phyloP scores from a whole-genome alignment of 2,113 vertebrate genomes.

The Stegostoma tigrinum region DNA sequence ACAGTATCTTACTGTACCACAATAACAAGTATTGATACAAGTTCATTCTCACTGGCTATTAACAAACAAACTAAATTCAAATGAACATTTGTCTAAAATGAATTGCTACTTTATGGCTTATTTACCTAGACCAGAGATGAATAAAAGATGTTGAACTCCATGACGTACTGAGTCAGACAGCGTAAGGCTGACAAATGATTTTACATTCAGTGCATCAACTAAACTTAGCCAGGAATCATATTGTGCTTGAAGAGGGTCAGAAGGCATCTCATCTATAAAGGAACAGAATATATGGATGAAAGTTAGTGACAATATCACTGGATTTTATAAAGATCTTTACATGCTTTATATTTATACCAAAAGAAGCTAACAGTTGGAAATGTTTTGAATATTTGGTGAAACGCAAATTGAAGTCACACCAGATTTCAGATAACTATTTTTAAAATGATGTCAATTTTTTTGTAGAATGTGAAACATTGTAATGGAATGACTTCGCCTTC shows the following conservation, averaged over 20 bases:
- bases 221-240: conserved; percentile 79
- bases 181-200: conserved; percentile 81
- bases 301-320: background rate
- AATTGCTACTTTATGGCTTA: background rate
- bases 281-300: background rate
- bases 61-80: background rate
- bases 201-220: conserved; percentile 81
- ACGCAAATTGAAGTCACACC: conserved; percentile 12
- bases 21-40: background rate
- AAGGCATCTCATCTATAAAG: conserved; percentile 63
- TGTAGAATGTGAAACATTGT: background rate
- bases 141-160: conserved; percentile 78
- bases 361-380: background rate
- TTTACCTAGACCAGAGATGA: conserved; percentile 83
- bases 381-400: background rate
- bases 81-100: background rate
- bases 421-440: background rate
- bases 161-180: conserved; percentile 70
- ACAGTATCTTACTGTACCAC: background rate
- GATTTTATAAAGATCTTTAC: background rate
- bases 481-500: background rate
- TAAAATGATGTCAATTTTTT: background rate
- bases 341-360: background rate
- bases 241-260: conserved; percentile 73
- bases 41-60: background rate